These are phyloP conservation scores for Benthochromis sp. DNA, from an alignment of 2,113 vertebrate genomes.

Conservation along the genomic window DNA sequence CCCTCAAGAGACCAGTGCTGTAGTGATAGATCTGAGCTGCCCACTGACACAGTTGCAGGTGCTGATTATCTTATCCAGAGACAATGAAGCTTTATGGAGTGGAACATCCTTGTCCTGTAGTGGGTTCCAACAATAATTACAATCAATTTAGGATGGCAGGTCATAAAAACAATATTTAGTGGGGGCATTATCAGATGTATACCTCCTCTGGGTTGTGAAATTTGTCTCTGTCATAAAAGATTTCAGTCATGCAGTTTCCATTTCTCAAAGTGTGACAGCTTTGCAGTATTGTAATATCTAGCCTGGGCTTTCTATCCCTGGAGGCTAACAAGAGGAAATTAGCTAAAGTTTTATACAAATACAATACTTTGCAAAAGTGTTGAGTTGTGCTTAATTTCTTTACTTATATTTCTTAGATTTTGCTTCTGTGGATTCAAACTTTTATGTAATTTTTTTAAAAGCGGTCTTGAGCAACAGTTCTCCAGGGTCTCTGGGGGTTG, in stretches of 20 bases:
- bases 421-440: background rate
- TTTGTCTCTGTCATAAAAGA: background rate
- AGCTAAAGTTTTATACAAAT: background rate
- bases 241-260: background rate
- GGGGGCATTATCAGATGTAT: background rate
- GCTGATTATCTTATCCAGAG: slow-evolving; percentile 24
- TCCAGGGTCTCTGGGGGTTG: background rate
- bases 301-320: background rate
- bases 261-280: background rate
- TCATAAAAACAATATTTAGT: slow-evolving; percentile 12
- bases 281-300: slow-evolving; percentile 3
- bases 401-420: background rate
- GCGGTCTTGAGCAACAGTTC: background rate
- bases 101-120: background rate
- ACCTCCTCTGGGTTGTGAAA: background rate
- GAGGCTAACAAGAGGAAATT: background rate
- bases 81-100: slow-evolving; percentile 22
- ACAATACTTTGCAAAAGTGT: background rate
- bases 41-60: background rate
- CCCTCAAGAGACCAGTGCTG: background rate
- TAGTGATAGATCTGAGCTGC: slow-evolving; percentile 5
- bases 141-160: background rate
- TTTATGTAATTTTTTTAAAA: background rate
- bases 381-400: background rate
- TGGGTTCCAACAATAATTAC: background rate